These are phyloP conservation scores for Drosophila parvula DNA, from an alignment of 1,140 invertebrate species.

Conservation along the genomic window DNA sequence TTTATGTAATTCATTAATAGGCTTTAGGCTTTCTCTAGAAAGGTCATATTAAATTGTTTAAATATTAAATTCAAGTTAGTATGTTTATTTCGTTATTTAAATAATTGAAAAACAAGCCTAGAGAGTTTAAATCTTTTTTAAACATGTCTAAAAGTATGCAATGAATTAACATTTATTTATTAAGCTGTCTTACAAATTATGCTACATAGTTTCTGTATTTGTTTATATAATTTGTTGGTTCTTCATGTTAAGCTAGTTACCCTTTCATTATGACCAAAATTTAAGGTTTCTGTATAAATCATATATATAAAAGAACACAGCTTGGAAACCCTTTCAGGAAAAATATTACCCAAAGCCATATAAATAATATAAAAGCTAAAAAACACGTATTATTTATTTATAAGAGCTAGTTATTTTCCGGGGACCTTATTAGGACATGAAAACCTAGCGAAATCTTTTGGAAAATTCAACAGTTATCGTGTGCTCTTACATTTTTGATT, in stretches of 20 bases:
- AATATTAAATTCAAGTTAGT: no score
- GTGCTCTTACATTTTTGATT: conserved; percentile 25
- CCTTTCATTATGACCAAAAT: not conserved
- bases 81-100: no score
- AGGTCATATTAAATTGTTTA: not conserved
- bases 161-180: accelerated
- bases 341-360: not conserved
- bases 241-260: not conserved
- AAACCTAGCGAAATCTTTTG: conserved; percentile 2
- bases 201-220: not conserved
- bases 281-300: not conserved
- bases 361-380: not conserved
- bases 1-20: not conserved
- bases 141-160: not conserved
- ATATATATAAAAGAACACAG: not conserved
- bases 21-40: no score
- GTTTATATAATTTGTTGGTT: not conserved
- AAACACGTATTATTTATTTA: not conserved
- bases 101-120: not conserved
- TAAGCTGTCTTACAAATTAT: not conserved
- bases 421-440: not conserved
- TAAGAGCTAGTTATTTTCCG: no score
- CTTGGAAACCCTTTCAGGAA: not conserved
- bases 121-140: not conserved
- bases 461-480: conserved; percentile 1